Evolutionary conservation across 2,113 vertebrate species (phyloP).

Genomic region (Salvator merianae): DNA sequence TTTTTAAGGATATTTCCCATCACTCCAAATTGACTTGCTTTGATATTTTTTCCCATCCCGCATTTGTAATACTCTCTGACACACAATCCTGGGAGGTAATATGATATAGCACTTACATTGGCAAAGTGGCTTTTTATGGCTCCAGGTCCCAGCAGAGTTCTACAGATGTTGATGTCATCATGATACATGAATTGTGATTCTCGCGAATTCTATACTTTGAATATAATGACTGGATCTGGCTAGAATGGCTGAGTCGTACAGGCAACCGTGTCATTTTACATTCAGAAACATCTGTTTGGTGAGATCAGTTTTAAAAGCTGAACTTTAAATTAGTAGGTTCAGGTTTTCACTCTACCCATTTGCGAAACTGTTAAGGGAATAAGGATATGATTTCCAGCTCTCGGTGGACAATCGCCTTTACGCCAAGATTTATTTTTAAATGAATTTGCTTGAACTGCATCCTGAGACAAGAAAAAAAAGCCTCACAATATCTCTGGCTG

Average conservation of each 20-base stretch:
- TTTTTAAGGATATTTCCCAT: conserved; percentile 22
- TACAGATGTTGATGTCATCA: conserved; percentile 40
- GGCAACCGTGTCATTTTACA: conserved; percentile 44
- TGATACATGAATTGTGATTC: conserved; percentile 33
- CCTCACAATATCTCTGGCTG: too few species aligned
- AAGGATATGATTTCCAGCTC: not conserved
- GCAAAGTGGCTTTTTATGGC: conserved; percentile 36
- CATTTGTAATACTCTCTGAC: not conserved
- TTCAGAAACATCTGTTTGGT: conserved; percentile 49
- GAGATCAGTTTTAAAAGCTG: conserved; percentile 21
- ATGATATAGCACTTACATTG: conserved; percentile 37
- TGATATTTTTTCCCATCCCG: conserved; percentile 25
- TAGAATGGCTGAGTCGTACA: conserved; percentile 28
- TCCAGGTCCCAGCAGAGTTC: conserved; percentile 37
- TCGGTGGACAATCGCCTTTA: conserved; percentile 6
- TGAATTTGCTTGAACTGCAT: not conserved
- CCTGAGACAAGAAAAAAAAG: too few species aligned
- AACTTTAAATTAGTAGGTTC: conserved; percentile 38
- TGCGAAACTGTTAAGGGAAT: conserved; percentile 27
- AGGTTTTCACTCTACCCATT: conserved; percentile 12
- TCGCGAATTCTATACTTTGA: conserved; percentile 50
- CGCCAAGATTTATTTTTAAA: not conserved
- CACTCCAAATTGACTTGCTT: not conserved
- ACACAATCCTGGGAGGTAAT: conserved; percentile 38
- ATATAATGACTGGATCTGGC: conserved; percentile 56